Evolutionary conservation across 2,113 vertebrate genomes (phyloP).

Genomic region (Solea solea): DNA sequence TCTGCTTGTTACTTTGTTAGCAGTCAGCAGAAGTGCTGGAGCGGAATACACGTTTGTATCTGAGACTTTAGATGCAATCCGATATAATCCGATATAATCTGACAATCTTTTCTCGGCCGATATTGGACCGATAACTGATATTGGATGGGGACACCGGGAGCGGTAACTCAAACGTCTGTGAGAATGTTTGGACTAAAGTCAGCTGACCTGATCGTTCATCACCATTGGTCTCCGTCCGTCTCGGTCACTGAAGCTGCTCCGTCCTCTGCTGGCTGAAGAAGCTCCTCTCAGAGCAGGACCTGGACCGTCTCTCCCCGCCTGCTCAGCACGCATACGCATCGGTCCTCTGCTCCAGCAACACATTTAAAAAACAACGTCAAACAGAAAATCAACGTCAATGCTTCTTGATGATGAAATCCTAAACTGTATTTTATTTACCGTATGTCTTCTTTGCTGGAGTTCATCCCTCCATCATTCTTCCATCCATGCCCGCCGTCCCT

Average conservation of each 20-base stretch:
- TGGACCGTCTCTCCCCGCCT: conserved; percentile 88
- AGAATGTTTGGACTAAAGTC: neutral
- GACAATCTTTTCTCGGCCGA: too few relatives aligned
- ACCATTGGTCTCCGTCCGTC: conserved; percentile 86
- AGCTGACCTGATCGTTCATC: conserved; percentile 85
- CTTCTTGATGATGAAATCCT: too few relatives aligned
- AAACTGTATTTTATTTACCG: conserved; percentile 77
- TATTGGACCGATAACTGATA: too few relatives aligned
- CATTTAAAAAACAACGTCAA: neutral
- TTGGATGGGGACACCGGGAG: too few relatives aligned
- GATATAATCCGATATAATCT: too few relatives aligned
- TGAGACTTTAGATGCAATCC: too few relatives aligned
- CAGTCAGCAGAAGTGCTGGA: too few relatives aligned
- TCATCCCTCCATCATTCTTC: conserved; percentile 88
- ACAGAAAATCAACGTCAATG: too few relatives aligned
- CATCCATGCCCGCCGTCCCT: conserved; percentile 87
- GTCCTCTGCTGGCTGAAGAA: conserved; percentile 84
- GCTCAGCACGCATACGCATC: conserved; percentile 85
- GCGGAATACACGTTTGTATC: too few relatives aligned
- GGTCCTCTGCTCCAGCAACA: conserved; percentile 63
- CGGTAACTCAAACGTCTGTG: too few relatives aligned
- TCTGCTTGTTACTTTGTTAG: too few relatives aligned
- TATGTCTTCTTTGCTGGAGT: conserved; percentile 88
- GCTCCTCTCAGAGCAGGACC: conserved; percentile 85
- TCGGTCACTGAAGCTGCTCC: conserved; percentile 84